Conservation (phyloP, 2,797 vertebrate species). For the Anabacerthia variegaticeps region DNA sequence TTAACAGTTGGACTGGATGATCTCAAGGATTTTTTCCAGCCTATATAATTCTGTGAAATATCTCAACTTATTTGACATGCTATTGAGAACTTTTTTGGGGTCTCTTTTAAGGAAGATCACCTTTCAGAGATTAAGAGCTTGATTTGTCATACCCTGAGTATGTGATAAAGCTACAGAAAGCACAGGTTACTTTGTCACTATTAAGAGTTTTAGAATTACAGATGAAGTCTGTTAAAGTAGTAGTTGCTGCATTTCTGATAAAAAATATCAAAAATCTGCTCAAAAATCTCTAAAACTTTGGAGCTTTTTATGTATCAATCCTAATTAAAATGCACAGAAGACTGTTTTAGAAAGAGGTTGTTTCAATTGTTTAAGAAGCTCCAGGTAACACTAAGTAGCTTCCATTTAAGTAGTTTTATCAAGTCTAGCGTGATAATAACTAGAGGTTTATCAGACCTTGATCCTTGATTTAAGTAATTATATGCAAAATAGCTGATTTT, state of each 20-base stretch:
- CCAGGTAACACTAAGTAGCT: not conserved
- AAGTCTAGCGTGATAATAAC: not conserved
- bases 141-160: not conserved
- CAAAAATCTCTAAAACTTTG: not conserved
- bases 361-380: not conserved
- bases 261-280: not conserved
- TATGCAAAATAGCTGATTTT: not conserved
- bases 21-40: not conserved
- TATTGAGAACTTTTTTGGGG: not conserved
- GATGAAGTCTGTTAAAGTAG: not conserved
- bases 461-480: not conserved
- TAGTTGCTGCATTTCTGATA: not conserved
- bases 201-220: not conserved
- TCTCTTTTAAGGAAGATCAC: not conserved
- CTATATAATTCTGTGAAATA: not conserved
- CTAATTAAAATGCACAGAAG: not conserved
- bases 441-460: not conserved
- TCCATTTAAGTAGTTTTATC: not conserved
- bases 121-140: not conserved
- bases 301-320: not conserved
- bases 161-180: not conserved
- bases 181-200: not conserved
- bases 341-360: not conserved
- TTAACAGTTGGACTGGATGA: not conserved
- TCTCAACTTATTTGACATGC: not conserved